Evolutionary conservation across 1,140 invertebrate genomes (phyloP).

Genomic region (Semibalanus balanoides): DNA sequence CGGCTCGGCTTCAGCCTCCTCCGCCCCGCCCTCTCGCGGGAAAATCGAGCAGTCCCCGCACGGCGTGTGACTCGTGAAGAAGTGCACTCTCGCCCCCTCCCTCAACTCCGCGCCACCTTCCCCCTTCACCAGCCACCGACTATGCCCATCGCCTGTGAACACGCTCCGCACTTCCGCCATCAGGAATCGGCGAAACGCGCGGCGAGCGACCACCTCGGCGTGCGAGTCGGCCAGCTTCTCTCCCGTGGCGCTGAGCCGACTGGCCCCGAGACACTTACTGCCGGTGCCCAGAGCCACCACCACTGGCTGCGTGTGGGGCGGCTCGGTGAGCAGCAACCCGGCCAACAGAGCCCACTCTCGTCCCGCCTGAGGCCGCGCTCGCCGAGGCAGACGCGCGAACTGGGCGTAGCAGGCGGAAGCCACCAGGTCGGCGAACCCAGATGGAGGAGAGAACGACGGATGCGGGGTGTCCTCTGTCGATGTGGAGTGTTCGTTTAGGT

Average conservation of each 20-base stretch:
- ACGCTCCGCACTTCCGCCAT: slow-evolving; percentile 43
- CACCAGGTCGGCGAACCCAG: not conserved
- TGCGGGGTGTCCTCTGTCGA: not conserved
- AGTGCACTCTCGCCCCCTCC: slow-evolving; percentile 54
- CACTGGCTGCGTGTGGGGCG: slow-evolving; percentile 28
- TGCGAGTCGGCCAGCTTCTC: slow-evolving; percentile 74
- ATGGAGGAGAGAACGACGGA: not conserved
- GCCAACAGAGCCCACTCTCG: slow-evolving; percentile 73
- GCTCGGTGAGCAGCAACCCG: slow-evolving; percentile 24
- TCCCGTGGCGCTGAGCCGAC: slow-evolving; percentile 48
- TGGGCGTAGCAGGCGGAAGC: not conserved
- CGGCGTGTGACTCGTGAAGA: slow-evolving; percentile 72
- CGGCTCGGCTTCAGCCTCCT: slow-evolving; percentile 12
- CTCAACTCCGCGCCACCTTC: slow-evolving; percentile 33
- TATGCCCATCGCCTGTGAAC: slow-evolving; percentile 28
- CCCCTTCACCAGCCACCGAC: slow-evolving; percentile 27
- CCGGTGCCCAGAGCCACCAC: slow-evolving; percentile 72
- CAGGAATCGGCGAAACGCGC: slow-evolving; percentile 64
- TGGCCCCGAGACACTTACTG: slow-evolving; percentile 73
- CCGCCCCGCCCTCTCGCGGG: slow-evolving; percentile 31
- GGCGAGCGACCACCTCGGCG: slow-evolving; percentile 70
- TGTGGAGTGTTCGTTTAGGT: too few species aligned
- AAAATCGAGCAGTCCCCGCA: slow-evolving; percentile 93
- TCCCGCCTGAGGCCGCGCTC: slow-evolving; percentile 38
- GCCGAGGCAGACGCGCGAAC: not conserved